Evolutionary conservation across 2,113 vertebrate species (phyloP), one percentile per base, ranked within the genome.

Genomic region (Hyla sarda): DNA sequence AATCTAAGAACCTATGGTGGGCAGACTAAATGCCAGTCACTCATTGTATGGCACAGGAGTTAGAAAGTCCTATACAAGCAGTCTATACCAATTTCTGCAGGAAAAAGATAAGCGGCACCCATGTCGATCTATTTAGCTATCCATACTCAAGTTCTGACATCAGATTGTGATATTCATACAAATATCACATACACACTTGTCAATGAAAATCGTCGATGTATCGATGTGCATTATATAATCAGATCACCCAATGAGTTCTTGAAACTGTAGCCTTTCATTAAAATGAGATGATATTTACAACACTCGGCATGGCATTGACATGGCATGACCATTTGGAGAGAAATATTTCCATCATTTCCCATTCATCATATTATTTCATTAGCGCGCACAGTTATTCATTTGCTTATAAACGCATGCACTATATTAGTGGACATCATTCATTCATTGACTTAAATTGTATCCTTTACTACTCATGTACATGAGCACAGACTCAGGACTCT

Each of bases 361-460:
- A 67, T 67, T 67, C 16, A 67, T 67, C 28, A 30, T 32, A 32
- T 65, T 30, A 65, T 67, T 67, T 67, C 12, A 67, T 67, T 72
- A 41, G 21, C 17, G 0, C 5, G n/a, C n/a, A 9, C 67, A 71
- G 8, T 30, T 30, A 65, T 65, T 71, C 67, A 34, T 21, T 72
- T 72, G 8, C 69, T 41, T 23, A 37, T 19, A 23, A 41, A 72
- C 23, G 34, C 37, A 74, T 30, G 8, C 67, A 71, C 21, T 58
- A 8, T n/a, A 58, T 58, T 58, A 58, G n/a, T 21, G 23, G 56
- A 58, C 7, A 58, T n/a, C 23, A 58, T 8, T 58, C 56, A 58
- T n/a, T n/a, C 21, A 58, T n/a, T 58, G 56, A n/a, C n/a, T 58
- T 58, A n/a, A 10, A 58, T 58, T 58, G 56, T 58, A 71, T 41